Conservation (phyloP, 1,140 invertebrate genomes). For the Onthophagus taurus region DNA sequence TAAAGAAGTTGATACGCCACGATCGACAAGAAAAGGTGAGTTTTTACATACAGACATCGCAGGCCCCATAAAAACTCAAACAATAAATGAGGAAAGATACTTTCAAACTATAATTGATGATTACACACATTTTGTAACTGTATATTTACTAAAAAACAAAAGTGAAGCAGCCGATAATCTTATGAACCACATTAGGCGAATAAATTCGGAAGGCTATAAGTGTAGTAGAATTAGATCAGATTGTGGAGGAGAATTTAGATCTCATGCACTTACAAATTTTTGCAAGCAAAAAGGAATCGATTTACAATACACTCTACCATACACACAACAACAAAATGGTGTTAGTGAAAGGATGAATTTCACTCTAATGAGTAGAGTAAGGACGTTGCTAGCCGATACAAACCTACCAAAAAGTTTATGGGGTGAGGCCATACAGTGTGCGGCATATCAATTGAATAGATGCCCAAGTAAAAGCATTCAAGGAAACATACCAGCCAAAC, state of each 20-base stretch:
- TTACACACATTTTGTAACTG: conserved; percentile 28
- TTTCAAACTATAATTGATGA: conserved; percentile 36
- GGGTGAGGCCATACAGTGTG: conserved; percentile 4
- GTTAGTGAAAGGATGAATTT: conserved; percentile 36
- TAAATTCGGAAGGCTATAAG: too few species aligned
- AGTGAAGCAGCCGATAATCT: conserved; percentile 28
- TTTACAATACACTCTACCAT: conserved; percentile 21
- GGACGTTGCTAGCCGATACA: conserved; percentile 26
- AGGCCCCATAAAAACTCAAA: conserved; percentile 30
- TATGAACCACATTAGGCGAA: conserved; percentile 13
- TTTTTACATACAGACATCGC: conserved; percentile 33
- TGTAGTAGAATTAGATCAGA: neutral
- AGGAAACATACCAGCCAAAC: conserved; percentile 7
- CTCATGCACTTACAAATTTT: neutral
- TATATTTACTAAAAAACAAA: conserved; percentile 31
- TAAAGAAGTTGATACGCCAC: neutral
- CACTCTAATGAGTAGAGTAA: conserved; percentile 37
- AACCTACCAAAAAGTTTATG: conserved; percentile 5
- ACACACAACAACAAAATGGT: conserved; percentile 42
- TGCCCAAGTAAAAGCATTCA: neutral
- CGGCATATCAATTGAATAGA: conserved; percentile 3
- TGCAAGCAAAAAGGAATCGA: neutral
- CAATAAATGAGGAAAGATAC: conserved; percentile 25
- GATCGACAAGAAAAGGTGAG: conserved; percentile 20
- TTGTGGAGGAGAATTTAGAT: neutral